These are phyloP conservation scores for Lophochroa leadbeateri DNA, from an alignment of 2,113 vertebrate species.

Conservation along the genomic window DNA sequence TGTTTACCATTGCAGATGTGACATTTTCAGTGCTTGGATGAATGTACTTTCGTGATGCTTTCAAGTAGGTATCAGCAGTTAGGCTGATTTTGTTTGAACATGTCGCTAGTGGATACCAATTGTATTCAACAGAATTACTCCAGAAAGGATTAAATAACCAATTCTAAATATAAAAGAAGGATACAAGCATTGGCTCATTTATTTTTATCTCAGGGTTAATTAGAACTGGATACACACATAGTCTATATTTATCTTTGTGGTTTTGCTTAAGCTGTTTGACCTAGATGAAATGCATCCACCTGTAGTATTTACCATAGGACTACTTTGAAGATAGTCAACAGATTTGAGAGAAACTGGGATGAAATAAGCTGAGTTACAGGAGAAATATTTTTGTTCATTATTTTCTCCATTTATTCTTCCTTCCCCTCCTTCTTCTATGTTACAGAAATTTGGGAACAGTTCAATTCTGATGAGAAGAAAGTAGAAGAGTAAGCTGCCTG, in stretches of 20 bases:
- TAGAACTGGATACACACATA: not conserved
- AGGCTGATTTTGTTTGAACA: not conserved
- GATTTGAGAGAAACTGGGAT: not conserved
- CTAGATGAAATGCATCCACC: not conserved
- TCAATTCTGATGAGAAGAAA: conserved; percentile 34
- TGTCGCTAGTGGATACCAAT: not conserved
- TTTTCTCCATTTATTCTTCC: not conserved
- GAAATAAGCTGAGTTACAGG: conserved; percentile 2
- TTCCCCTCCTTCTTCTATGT: not conserved
- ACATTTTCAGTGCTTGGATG: not conserved
- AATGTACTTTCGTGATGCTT: not conserved
- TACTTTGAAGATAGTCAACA: not conserved
- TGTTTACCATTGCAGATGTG: not conserved
- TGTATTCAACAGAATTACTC: not conserved
- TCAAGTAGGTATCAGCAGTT: not conserved
- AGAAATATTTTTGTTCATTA: not conserved
- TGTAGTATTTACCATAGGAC: not conserved
- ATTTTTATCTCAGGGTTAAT: not conserved
- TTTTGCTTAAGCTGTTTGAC: not conserved
- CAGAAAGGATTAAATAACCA: not conserved
- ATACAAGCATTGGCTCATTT: not conserved
- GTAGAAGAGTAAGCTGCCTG: conserved; percentile 17
- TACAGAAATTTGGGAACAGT: conserved; percentile 32
- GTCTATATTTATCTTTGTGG: not conserved
- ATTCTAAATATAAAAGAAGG: not conserved